phyloP scores from a whole-genome alignment of 1,140 invertebrate genomes.

The Ceratina calcarata region DNA sequence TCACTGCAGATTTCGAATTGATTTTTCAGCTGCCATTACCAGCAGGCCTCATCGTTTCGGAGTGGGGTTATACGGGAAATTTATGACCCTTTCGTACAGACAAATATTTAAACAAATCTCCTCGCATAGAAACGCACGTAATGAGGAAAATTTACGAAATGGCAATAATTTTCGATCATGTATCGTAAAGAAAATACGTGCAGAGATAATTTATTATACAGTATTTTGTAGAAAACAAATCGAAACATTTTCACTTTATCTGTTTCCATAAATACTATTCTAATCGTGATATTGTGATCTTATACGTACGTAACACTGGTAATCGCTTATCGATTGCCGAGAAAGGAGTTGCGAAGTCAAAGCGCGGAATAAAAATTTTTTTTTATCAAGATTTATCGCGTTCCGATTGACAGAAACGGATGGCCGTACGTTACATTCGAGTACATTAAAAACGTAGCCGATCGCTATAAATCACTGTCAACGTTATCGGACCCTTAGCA shows the following conservation, averaged over 20 bases:
- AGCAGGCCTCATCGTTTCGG: background rate
- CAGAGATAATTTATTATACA: too few species aligned
- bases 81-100: background rate
- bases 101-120: slow-evolving; percentile 1
- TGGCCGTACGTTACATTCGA: background rate
- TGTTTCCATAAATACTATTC: too few species aligned
- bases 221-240: background rate
- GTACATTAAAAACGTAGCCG: background rate
- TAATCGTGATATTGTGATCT: background rate
- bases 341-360: background rate
- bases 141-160: background rate
- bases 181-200: too few species aligned
- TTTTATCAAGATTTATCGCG: slow-evolving; percentile 4
- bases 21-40: slow-evolving; percentile 15
- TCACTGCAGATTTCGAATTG: background rate
- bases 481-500: background rate
- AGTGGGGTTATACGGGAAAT: background rate
- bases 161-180: too few species aligned
- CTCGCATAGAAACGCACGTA: background rate
- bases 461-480: slow-evolving; percentile 31
- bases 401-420: background rate
- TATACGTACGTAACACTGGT: background rate
- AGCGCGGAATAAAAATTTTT: slow-evolving; percentile 24
- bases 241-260: too few species aligned
- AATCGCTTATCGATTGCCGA: slow-evolving; percentile 17